These are phyloP conservation scores for Drosophila baimaii DNA, from an alignment of 1,140 invertebrate genomes.

Conservation along the genomic window DNA sequence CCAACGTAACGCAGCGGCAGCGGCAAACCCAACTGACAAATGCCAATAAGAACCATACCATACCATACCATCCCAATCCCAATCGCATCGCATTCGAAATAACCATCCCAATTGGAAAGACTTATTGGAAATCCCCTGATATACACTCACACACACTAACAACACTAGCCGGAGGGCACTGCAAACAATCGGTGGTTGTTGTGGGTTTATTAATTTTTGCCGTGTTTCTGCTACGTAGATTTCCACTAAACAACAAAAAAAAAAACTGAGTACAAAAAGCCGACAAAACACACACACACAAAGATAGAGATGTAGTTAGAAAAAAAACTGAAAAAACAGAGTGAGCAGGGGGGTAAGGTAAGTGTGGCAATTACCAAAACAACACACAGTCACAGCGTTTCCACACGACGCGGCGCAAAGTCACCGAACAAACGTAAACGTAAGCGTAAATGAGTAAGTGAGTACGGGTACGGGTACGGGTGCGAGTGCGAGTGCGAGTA, in stretches of 20 bases:
- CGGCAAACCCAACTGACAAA: constrained; percentile 12
- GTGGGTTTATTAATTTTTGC: constrained; percentile 37
- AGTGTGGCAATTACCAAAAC: constrained; percentile 23
- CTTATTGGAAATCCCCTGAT: constrained; percentile 26
- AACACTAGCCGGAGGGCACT: constrained; percentile 5
- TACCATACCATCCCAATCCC: too few relatives aligned
- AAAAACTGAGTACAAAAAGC: constrained; percentile 11
- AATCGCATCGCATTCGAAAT: too few relatives aligned
- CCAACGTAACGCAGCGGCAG: constrained; percentile 12
- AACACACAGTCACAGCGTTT: constrained; percentile 20
- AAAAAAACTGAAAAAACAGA: constrained; percentile 8
- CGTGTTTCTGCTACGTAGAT: constrained; percentile 9
- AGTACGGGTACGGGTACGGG: constrained; percentile 12
- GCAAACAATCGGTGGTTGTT: constrained; percentile 21
- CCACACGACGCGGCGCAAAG: constrained; percentile 17
- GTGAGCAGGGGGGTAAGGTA: background rate
- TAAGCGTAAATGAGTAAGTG: constrained; percentile 8
- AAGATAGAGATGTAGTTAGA: constrained; percentile 14
- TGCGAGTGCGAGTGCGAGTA: constrained; percentile 4
- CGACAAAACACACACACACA: background rate
- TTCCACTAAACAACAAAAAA: too few relatives aligned
- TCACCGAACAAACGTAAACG: constrained; percentile 15
- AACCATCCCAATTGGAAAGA: constrained; percentile 1
- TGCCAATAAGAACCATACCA: constrained; percentile 44
- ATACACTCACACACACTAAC: background rate